Evolutionary conservation across 2,113 vertebrate genomes (phyloP), one percentile per base, ranked within the genome.

Genomic region (Peucedramus taeniatus): DNA sequence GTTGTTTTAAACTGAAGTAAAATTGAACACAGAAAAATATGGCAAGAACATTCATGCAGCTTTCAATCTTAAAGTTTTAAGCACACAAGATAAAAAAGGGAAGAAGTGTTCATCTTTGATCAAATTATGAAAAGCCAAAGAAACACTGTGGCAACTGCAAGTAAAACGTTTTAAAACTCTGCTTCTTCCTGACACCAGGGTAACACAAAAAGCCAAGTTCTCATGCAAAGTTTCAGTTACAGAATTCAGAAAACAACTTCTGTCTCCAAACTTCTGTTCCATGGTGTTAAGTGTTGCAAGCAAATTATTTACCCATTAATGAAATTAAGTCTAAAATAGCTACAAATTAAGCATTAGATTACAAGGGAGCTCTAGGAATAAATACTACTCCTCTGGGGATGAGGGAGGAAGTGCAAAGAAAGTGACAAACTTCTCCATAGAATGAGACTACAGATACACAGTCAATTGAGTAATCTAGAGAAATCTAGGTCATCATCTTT

Each of bases 101-200:
- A 76, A 31, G 8, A 83, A 80, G 10, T 17, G 37, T 7, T 59
- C 28, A 30, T 31, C 15, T 87, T 54, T 64, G 20, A 71, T 17
- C 31, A 63, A 65, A 85, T 24, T 4, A 13, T 54, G 26, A 83
- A 87, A 80, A 64, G 10, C 5, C 45, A 64, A 83, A 79, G 19
- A 63, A 64, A 76, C 4, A 81, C 33, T 1, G 0, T 26, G 13
- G 10, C 1, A 3, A 60, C 14, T 24, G 28, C 3, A 51, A 0
- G 0, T 21, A n/a, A 53, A 4, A 86, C 16, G 3, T 8, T 40
- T 18, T 17, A 45, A 24, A 75, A 82, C 8, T 31, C 11, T 80
- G 7, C 23, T 65, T 71, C n/a, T 64, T 64, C 37, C 33, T 59
- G 35, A 83, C 44, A 53, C 6, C 15, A 66, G 4, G 10, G 10